phyloP scores from a whole-genome alignment of 2,888 invertebrate species.

The Nasonia oneida region DNA sequence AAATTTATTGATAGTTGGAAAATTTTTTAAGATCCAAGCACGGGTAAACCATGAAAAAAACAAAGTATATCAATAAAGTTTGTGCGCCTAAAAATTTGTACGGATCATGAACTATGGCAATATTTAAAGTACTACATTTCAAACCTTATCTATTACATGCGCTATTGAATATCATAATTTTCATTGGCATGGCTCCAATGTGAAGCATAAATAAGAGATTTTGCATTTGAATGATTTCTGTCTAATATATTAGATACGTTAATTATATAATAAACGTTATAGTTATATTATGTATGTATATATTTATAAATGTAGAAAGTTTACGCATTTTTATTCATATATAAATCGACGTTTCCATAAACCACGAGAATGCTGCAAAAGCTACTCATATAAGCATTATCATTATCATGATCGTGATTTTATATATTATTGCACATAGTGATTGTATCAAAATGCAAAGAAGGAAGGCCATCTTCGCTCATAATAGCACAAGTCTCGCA shows the following conservation, averaged over 20 bases:
- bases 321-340: slow-evolving; percentile 29
- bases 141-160: slow-evolving; percentile 34
- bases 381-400: slow-evolving; percentile 29
- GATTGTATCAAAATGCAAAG: slow-evolving; percentile 34
- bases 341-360: slow-evolving; percentile 23
- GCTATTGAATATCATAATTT: slow-evolving; percentile 50
- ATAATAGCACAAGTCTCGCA: background rate
- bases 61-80: slow-evolving; percentile 38
- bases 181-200: slow-evolving; percentile 59
- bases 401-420: slow-evolving; percentile 22
- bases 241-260: slow-evolving; percentile 47
- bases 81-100: slow-evolving; percentile 28
- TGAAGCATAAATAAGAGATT: slow-evolving; percentile 58
- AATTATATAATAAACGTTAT: slow-evolving; percentile 42
- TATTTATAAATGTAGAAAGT: slow-evolving; percentile 41
- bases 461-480: background rate
- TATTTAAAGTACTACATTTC: slow-evolving; percentile 29
- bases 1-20: slow-evolving; percentile 8
- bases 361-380: slow-evolving; percentile 38
- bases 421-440: slow-evolving; percentile 57
- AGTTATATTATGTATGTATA: slow-evolving; percentile 31
- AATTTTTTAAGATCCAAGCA: background rate
- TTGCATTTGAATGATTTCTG: slow-evolving; percentile 27
- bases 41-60: background rate
- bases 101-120: slow-evolving; percentile 49